phyloP scores from a whole-genome alignment of 2,888 invertebrate genomes.

The Mesoligia furuncula region DNA sequence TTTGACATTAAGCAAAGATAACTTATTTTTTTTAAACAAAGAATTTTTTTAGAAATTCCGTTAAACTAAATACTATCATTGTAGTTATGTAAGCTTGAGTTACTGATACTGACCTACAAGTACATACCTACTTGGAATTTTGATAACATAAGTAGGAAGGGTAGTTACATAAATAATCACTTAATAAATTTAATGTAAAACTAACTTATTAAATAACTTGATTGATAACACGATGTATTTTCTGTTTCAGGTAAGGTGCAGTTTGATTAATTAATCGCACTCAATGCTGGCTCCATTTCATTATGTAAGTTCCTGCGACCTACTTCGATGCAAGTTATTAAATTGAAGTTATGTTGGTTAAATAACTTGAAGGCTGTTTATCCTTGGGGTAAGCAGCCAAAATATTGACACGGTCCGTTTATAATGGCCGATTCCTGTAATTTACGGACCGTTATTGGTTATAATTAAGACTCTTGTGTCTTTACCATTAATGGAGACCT shows the following conservation, averaged over 20 bases:
- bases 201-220: conserved; percentile 38
- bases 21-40: too few relatives aligned
- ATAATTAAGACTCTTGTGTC: too few relatives aligned
- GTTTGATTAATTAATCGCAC: conserved; percentile 42
- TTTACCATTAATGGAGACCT: too few relatives aligned
- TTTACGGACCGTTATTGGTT: too few relatives aligned
- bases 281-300: conserved; percentile 11
- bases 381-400: background rate
- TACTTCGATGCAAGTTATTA: conserved; percentile 15
- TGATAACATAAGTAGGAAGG: background rate
- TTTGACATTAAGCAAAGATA: too few relatives aligned
- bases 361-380: background rate
- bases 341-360: conserved; percentile 1
- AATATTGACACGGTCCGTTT: too few relatives aligned
- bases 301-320: conserved; percentile 60
- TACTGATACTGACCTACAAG: conserved; percentile 58
- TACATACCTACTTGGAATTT: background rate
- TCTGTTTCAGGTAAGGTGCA: conserved; percentile 66
- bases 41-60: conserved; percentile 48
- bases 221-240: conserved; percentile 57
- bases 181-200: conserved; percentile 1
- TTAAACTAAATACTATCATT: conserved; percentile 51
- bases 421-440: too few relatives aligned
- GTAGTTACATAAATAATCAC: background rate
- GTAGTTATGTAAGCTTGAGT: conserved; percentile 46